Evolutionary conservation across 2,113 vertebrate genomes (phyloP).

Genomic region (Nesogale talazaci): DNA sequence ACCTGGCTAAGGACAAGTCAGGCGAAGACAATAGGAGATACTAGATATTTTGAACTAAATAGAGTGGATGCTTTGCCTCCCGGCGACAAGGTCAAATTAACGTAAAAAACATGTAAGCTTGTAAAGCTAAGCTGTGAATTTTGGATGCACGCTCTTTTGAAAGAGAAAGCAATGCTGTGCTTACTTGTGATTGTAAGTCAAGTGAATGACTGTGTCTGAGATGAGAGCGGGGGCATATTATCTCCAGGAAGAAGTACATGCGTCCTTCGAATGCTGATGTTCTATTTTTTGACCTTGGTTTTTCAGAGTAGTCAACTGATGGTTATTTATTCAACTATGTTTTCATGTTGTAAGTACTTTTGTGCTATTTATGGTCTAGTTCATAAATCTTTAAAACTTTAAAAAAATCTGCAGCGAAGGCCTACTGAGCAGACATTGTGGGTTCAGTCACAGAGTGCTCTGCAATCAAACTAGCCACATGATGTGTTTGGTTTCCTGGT

Average conservation of each 20-base stretch:
- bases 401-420: neutral
- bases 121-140: constrained; percentile 14
- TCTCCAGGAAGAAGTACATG: neutral
- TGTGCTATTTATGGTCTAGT: neutral
- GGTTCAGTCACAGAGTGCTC: no score
- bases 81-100: constrained; percentile 31
- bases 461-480: no score
- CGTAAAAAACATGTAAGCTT: neutral
- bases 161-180: neutral
- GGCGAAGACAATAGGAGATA: neutral
- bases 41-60: neutral
- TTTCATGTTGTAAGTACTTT: neutral
- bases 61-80: neutral
- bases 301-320: neutral
- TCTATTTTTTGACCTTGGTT: neutral
- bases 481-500: no score
- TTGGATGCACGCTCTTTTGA: neutral
- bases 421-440: no score
- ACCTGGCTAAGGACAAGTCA: neutral
- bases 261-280: neutral
- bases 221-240: neutral
- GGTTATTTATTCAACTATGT: constrained; percentile 26
- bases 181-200: neutral
- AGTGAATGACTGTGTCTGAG: neutral
- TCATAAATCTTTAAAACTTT: neutral